phyloP scores from a whole-genome alignment of 2,113 vertebrate genomes.

The Larimichthys crocea region DNA sequence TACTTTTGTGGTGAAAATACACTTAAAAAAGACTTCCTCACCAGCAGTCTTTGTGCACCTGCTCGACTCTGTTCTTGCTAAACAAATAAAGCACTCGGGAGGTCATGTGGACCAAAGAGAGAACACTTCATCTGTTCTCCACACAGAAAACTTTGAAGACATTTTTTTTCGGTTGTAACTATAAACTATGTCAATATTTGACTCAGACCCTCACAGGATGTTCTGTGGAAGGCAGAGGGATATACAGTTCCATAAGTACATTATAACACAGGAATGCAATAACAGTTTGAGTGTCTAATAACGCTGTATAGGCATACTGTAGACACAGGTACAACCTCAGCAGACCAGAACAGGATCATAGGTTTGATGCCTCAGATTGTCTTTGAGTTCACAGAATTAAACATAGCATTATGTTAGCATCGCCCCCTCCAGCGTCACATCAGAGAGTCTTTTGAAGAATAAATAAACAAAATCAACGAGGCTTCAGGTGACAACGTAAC shows the following conservation, averaged over 20 bases:
- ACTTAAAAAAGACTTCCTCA: background rate
- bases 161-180: conserved; percentile 54
- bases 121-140: conserved; percentile 51
- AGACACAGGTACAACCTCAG: conserved; percentile 34
- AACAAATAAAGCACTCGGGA: conserved; percentile 57
- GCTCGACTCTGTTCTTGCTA: conserved; percentile 35
- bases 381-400: conserved; percentile 58
- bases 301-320: conserved; percentile 23
- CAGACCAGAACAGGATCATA: conserved; percentile 33
- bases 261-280: conserved; percentile 50
- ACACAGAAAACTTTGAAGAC: conserved; percentile 49
- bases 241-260: conserved; percentile 44
- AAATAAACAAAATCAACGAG: conserved; percentile 68
- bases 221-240: conserved; percentile 54
- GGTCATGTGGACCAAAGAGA: conserved; percentile 42
- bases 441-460: conserved; percentile 76
- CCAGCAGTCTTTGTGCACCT: conserved; percentile 28
- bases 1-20: background rate
- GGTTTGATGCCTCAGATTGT: conserved; percentile 28
- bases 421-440: conserved; percentile 61
- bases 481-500: conserved; percentile 74
- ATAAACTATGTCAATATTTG: conserved; percentile 77
- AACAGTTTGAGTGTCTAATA: conserved; percentile 58
- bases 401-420: conserved; percentile 56
- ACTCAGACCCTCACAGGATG: conserved; percentile 60